Evolutionary conservation across 2,888 invertebrate genomes (phyloP).

Genomic region (Formica aserva): DNA sequence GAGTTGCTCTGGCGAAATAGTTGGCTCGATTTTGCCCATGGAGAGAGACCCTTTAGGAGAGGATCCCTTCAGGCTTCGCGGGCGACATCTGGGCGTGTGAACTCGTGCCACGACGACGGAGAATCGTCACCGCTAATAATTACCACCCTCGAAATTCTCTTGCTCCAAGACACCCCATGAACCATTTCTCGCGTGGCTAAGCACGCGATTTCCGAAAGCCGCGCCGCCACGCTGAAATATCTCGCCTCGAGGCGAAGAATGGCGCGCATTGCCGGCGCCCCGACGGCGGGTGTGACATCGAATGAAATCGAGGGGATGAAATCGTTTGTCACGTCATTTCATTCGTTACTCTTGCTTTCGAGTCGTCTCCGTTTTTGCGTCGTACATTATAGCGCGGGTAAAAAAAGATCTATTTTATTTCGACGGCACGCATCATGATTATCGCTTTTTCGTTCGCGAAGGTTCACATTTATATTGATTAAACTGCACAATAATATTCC

Average conservation of each 20-base stretch:
- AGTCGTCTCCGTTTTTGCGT: constrained; percentile 23
- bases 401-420: neutral
- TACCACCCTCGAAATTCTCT: constrained; percentile 80
- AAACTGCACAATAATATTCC: neutral
- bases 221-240: constrained; percentile 60
- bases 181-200: constrained; percentile 83
- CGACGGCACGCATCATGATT: neutral
- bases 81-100: constrained; percentile 64
- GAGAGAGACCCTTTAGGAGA: constrained; percentile 34
- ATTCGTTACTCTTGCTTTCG: constrained; percentile 62
- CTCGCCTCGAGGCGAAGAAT: constrained; percentile 63
- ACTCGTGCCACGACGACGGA: constrained; percentile 55
- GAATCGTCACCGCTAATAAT: constrained; percentile 83
- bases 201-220: constrained; percentile 74
- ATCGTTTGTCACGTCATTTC: constrained; percentile 67
- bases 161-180: constrained; percentile 67
- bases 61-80: constrained; percentile 58
- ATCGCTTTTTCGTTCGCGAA: neutral
- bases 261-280: constrained; percentile 24
- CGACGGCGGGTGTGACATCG: constrained; percentile 60
- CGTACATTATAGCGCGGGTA: neutral
- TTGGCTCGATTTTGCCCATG: constrained; percentile 52
- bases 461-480: neutral
- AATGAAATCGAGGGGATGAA: constrained; percentile 73
- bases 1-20: constrained; percentile 43